Percentiles rank a stretch among this genome's conserved stretches.
Conservation (phyloP, 2,113 vertebrate genomes). For the Elephas maximus region DNA sequence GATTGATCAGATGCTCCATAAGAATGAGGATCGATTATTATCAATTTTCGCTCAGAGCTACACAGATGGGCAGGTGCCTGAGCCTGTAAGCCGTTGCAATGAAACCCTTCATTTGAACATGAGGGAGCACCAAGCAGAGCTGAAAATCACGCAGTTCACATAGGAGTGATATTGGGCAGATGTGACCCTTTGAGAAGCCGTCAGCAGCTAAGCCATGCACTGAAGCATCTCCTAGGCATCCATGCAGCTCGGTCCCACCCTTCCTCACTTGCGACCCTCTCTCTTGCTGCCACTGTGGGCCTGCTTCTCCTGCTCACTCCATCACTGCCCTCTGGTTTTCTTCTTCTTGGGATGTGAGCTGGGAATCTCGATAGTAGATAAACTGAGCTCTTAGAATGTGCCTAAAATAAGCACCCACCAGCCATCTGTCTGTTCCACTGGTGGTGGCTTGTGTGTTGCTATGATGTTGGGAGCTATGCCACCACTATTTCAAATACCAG, state of each 20-base stretch:
- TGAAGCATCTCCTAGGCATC: background rate
- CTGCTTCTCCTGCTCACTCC: background rate
- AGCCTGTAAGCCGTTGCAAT: background rate
- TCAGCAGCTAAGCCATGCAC: fast-evolving
- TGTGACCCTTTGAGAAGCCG: background rate
- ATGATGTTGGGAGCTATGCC: background rate
- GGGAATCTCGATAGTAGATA: background rate
- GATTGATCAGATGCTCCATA: background rate
- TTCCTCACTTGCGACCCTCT: background rate
- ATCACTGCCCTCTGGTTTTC: background rate
- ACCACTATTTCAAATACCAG: background rate
- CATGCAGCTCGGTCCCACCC: fast-evolving
- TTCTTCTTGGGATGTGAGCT: background rate
- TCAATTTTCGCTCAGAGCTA: background rate
- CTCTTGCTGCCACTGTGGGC: fast-evolving
- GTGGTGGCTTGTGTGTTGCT: background rate
- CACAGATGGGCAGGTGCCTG: background rate
- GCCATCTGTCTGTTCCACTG: background rate
- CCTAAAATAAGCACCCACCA: background rate
- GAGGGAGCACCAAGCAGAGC: background rate
- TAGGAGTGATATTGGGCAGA: background rate
- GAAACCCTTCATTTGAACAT: background rate
- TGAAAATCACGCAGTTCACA: background rate
- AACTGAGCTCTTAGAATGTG: background rate
- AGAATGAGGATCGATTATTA: background rate